Base-by-base conservation (phyloP, 2,888 invertebrate species). In the Tetheella fluctuosa region DNA sequence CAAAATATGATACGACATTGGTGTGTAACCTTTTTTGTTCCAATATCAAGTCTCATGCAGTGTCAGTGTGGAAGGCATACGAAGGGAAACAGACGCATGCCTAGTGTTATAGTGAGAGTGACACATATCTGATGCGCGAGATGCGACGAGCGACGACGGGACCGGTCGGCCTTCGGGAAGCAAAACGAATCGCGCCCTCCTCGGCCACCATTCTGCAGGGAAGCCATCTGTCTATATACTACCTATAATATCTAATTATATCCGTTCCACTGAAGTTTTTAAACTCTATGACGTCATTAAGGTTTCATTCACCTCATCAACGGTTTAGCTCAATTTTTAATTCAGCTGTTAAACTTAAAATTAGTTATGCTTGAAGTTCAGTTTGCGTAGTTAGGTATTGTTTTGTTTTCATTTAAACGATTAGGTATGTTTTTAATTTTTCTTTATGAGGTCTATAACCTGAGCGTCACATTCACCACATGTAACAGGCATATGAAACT, bases 61-160 rank as follows among this genome's bases (percentile, higher is more conserved):
- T 39, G 5, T 39, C n/a, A 39, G n/a, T 5, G 76, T 83, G 76
- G 78, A 83, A 81, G 83, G 80, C 73, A 76, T 70, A 77, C 65
- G 78, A 71, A 79, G 80, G 79, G 80, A 80, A 77, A 83, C 77
- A 80, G 78, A 79, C 80, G 80, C 80, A 83, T 83, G n/a, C 75
- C 73, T 87, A 84, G 85, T 87, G 89, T 81, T 86, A 87, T 89
- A 90, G 90, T 91, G 91, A 87, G 89, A 90, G 90, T 91, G 91
- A 90, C 90, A 91, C 89, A 91, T 88, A 91, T 90, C 85, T 82
- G 85, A 86, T 79, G 83, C 78, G 79, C 80, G 82, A 83, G 84
- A 83, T 83, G 80, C 71, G 39, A 5, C 7, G 70, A 71, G 72
- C 48, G 48, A 20, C 17, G 2, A 8, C 48, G 48, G 48, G 79